Conservation (phyloP, 2,888 invertebrate genomes). For the Nomada ferruginata region DNA sequence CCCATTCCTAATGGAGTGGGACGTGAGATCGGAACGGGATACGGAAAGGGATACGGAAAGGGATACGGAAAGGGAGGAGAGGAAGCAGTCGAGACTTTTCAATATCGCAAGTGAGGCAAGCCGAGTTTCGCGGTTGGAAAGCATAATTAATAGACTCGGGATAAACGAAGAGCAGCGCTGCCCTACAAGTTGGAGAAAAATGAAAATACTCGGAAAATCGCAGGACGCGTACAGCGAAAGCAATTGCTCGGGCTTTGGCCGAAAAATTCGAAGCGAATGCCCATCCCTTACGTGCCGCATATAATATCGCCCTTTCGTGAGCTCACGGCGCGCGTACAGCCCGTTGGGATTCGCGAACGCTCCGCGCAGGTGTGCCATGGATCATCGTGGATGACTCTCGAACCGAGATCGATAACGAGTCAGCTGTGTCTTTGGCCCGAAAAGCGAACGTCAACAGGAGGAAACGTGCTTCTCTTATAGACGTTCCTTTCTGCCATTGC, state of each 20-base stretch:
- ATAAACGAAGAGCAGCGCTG: constrained; percentile 56
- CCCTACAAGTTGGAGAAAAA: constrained; percentile 27
- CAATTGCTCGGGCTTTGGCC: too few relatives aligned
- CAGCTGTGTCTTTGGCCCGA: constrained; percentile 44
- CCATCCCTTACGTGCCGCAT: constrained; percentile 14
- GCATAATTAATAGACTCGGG: constrained; percentile 68
- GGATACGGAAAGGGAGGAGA: constrained; percentile 5
- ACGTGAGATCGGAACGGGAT: not conserved
- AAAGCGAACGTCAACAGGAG: constrained; percentile 71
- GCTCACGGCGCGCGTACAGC: too few relatives aligned
- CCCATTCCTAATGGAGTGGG: not conserved
- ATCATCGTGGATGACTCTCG: not conserved
- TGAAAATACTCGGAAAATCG: too few relatives aligned
- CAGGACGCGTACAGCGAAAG: too few relatives aligned
- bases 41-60: not conserved
- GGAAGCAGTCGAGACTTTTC: constrained; percentile 59
- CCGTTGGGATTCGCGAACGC: too few relatives aligned
- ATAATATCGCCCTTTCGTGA: not conserved
- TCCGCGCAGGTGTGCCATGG: not conserved
- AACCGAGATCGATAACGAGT: constrained; percentile 42
- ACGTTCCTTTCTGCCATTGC: too few relatives aligned
- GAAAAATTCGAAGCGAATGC: not conserved
- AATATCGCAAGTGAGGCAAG: constrained; percentile 60
- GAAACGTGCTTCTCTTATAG: constrained; percentile 31
- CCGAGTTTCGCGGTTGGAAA: constrained; percentile 53